Evolutionary conservation across 2,888 invertebrate species (phyloP).

Genomic region (Gortyna flavago): DNA sequence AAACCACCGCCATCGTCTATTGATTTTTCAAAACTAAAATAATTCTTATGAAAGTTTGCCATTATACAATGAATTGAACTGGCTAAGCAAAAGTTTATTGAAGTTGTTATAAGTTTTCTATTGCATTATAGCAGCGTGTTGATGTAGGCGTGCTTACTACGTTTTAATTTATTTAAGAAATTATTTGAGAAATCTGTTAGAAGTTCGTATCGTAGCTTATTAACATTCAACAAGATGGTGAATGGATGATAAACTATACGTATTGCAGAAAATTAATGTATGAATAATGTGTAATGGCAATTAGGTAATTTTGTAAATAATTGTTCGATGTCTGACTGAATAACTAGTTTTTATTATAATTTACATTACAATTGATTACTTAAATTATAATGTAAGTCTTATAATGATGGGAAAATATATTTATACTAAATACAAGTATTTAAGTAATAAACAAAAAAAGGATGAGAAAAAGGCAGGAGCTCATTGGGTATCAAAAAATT

Average conservation of each 20-base stretch:
- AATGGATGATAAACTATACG: slow-evolving; percentile 23
- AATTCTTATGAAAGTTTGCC: slow-evolving; percentile 60
- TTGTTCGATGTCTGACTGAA: background rate
- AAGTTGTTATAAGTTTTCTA: slow-evolving; percentile 70
- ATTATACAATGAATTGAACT: slow-evolving; percentile 61
- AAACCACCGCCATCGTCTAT: slow-evolving; percentile 43
- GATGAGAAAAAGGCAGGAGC: too few relatives aligned
- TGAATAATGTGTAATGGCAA: slow-evolving; percentile 1
- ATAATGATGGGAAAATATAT: too few relatives aligned
- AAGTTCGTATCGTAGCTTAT: slow-evolving; percentile 23
- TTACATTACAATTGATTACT: too few relatives aligned
- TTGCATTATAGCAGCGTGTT: slow-evolving; percentile 58
- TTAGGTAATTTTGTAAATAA: slow-evolving; percentile 4
- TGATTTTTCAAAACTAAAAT: slow-evolving; percentile 64
- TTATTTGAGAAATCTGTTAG: slow-evolving; percentile 29
- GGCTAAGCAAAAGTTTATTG: slow-evolving; percentile 61
- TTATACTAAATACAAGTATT: too few relatives aligned
- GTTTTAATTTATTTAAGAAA: slow-evolving; percentile 36
- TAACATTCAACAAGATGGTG: slow-evolving; percentile 29
- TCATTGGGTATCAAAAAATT: too few relatives aligned
- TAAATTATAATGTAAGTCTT: too few relatives aligned
- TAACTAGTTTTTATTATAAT: too few relatives aligned
- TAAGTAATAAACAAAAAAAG: too few relatives aligned
- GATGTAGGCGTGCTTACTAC: slow-evolving; percentile 30
- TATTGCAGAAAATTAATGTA: slow-evolving; percentile 15